Conservation (phyloP, 2,797 vertebrate genomes). For the Diglossa cyanea region DNA sequence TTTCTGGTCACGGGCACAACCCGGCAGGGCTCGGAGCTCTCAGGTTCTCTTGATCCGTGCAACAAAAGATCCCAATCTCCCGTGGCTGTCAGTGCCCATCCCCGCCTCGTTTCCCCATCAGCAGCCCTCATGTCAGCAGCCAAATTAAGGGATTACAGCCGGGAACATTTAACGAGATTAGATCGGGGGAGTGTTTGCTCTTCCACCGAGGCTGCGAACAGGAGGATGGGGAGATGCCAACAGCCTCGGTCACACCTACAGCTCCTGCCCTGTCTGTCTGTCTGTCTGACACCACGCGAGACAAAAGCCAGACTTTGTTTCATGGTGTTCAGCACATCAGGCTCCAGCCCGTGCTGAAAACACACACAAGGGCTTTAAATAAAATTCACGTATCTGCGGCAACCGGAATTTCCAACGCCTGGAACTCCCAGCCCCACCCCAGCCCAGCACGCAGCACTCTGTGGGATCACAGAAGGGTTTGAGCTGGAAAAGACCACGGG, state of each 20-base stretch:
- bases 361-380: not conserved
- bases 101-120: not conserved
- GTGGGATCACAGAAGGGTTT: not conserved
- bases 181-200: constrained; percentile 7
- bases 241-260: not conserved
- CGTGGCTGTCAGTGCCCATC: not conserved
- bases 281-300: not conserved
- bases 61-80: not conserved
- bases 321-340: not conserved
- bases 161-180: constrained; percentile 40
- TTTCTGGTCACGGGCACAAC: not conserved
- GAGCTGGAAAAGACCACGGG: not conserved
- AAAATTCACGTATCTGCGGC: not conserved
- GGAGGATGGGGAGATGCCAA: constrained; percentile 22
- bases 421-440: not conserved
- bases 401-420: not conserved
- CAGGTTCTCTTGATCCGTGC: not conserved
- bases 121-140: constrained; percentile 49
- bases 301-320: not conserved
- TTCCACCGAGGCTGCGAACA: not conserved
- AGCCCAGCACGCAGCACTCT: not conserved
- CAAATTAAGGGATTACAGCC: constrained; percentile 56
- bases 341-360: not conserved
- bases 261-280: not conserved
- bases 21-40: not conserved